Evolutionary conservation across 1,140 invertebrate genomes (phyloP), one percentile per base, ranked within the genome.

Genomic region (Papilio machaon): DNA sequence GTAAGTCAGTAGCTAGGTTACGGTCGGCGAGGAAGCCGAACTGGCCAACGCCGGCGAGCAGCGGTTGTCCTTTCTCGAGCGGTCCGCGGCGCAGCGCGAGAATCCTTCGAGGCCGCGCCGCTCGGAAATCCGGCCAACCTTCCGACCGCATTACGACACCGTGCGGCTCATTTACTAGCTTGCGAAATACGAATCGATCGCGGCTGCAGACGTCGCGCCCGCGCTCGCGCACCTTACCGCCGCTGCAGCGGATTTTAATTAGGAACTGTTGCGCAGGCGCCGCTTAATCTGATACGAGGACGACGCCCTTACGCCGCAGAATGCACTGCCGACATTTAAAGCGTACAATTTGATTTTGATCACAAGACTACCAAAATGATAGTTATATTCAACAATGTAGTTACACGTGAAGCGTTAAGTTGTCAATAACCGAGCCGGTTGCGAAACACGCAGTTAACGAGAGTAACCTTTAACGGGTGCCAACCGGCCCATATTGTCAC

Each of bases 51-150:
- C 46, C 46, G 73, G 73, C 67, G 73, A 67, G 85, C 81, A 85
- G 85, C 83, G 84, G 82, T 86, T 86, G 91, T 94, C 92, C 91
- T 94, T 94, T 94, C 92, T 90, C 85, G 88, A 86, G 85, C 86
- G 86, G 85, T 84, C 87, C 88, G 86, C 89, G 88, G 87, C 85
- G 87, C 90, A 10, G 73, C 80, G 80, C 88, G 93, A 92, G 91
- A 92, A 94, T 93, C 91, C 93, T 94, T 91, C 89, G 91, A 92
- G 91, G 92, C 89, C 92, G 87, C 84, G 49, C 84, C 91, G 93
- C 89, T 94, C 93, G 93, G 93, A 94, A 94, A 94, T 94, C 93
- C 93, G 93, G 93, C 93, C 93, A 94, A 94, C 93, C 93, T 94
- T 94, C 93, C 93, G 92, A 94, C 90, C 89, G 87, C 89, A 85